Base-by-base conservation (phyloP, 2,888 invertebrate species). In the Limenitis camilla region DNA sequence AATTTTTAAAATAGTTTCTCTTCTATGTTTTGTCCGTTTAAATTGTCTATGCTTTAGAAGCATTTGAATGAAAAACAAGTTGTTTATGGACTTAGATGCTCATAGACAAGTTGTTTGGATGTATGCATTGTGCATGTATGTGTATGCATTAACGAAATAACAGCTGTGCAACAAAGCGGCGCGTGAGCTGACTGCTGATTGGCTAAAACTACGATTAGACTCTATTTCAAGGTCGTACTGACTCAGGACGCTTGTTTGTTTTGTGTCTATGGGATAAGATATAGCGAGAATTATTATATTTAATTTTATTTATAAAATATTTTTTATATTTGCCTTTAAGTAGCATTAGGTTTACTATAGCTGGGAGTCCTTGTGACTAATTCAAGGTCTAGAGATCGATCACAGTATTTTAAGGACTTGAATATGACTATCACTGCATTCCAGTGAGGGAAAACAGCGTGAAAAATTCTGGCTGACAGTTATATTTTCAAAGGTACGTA, bases 191-290 rank as follows among this genome's bases (percentile, higher is more conserved):
- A 71, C 71, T 83, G 74, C 77, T 80, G 86, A 86, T 85, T 84
- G 84, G 86, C 67, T 83, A 78, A 82, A 82, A 81, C 73, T 75
- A 62, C 78, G 81, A 83, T 81, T 82, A 79, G 81, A 81, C 76
- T 76, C 80, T 76, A 74, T 78, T 76, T 69, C 78, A 86, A 86
- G 85, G 85, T 78, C 79, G 69, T 56, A 56, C 61, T 81, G 81
- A 81, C 68, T 84, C 81, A 82, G 72, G 59, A 65, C 69, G 76
- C 74, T 70, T 77, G 73, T 73, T 75, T 73, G 72, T 67, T 56
- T 59, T 59, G 41, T 55, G 4, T 56, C 3, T 49, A 62, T 57
- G 51, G 30, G 36, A 62, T 4, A 51, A 61, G 72, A 59, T 61
- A 31, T 19, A 61, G 77, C 74, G 72, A 61, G 7, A 7, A 27